These are phyloP conservation scores for Sebastes iracundus DNA, from an alignment of 2,797 vertebrate species.

Conservation along the genomic window DNA sequence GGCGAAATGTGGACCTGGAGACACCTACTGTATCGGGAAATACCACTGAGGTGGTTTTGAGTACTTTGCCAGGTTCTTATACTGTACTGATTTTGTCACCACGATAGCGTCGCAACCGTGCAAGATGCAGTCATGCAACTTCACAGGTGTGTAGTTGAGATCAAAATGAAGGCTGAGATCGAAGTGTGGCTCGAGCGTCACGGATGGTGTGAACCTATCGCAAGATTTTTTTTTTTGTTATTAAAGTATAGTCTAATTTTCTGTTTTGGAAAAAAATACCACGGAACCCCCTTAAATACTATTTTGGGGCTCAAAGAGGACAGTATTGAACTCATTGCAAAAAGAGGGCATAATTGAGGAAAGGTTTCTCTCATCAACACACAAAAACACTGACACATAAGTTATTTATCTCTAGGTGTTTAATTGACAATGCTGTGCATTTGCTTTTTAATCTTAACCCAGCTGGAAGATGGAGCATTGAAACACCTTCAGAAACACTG, in stretches of 20 bases:
- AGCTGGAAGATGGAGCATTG: conserved; percentile 92
- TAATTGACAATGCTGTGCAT: neutral
- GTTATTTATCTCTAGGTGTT: neutral
- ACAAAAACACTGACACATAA: neutral
- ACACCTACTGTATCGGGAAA: neutral
- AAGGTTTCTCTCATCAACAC: neutral
- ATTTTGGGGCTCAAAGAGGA: neutral
- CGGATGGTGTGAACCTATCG: too few relatives aligned
- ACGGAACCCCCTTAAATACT: neutral
- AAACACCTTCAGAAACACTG: conserved; percentile 93
- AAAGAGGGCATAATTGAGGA: neutral
- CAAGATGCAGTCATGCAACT: neutral
- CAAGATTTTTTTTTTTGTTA: neutral
- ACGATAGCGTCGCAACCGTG: neutral
- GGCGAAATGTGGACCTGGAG: neutral
- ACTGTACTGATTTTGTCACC: neutral
- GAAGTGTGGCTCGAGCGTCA: too few relatives aligned
- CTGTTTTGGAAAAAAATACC: neutral
- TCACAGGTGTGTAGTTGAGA: neutral
- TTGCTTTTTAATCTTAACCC: neutral
- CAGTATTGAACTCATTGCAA: neutral
- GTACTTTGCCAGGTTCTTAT: neutral
- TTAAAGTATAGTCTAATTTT: neutral
- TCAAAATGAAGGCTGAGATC: too few relatives aligned
- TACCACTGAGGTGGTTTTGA: neutral